Base-by-base conservation (phyloP, 2,888 invertebrate species). In the Erebia ligea region DNA sequence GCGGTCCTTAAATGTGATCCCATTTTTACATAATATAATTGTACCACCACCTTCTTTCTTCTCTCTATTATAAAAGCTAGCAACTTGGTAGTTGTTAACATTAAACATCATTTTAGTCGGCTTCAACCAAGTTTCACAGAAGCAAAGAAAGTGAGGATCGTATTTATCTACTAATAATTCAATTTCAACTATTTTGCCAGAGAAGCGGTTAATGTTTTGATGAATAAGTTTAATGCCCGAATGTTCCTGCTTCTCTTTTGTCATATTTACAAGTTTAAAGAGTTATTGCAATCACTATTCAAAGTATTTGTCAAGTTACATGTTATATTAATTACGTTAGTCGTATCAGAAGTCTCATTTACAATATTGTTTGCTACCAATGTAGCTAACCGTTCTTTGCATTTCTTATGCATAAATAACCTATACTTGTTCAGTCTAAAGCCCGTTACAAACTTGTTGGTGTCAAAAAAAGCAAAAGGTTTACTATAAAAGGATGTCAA, bases 141-240 rank as follows among this genome's bases (percentile, higher is more conserved):
- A n/a, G n/a, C n/a, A n/a, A n/a, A n/a, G n/a, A n/a, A n/a, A n/a
- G n/a, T n/a, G n/a, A n/a, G n/a, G n/a, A n/a, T n/a, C n/a, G n/a
- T n/a, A n/a, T n/a, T n/a, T n/a, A n/a, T n/a, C n/a, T n/a, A n/a
- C n/a, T n/a, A n/a, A 52, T 52, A 17, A 8, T 17, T 52, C 52
- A 17, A 52, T 52, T 52, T 52, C 17, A 0, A 52, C 1, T 52
- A 52, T 52, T 52, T 52, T 52, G 52, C 52, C n/a, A 17, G 52
- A 52, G 17, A 52, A 52, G 52, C 52, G n/a, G n/a, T 52, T n/a
- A 52, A 52, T 52, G 17, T 52, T 52, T 52, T 52, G 52, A 17
- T 52, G 52, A 8, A n/a, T 17, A 17, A 52, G 8, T 11, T 52
- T 52, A 17, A 52, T 52, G 17, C 17, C 25, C 3, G 25, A 25